Base-by-base conservation (phyloP, 2,797 vertebrate species). In the Philypnodon macrostomus region DNA sequence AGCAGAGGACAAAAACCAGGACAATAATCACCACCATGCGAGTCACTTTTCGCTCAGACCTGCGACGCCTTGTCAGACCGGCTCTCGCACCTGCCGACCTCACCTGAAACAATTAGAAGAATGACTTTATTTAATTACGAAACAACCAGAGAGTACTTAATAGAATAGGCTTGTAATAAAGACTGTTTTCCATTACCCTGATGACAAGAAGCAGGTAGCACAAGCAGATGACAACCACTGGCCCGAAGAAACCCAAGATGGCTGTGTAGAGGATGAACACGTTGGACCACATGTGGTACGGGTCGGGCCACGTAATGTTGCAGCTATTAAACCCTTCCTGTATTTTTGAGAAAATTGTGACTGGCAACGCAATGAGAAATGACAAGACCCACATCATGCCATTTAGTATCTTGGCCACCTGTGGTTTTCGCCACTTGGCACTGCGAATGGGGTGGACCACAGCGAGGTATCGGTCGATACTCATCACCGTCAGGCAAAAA, bases 1-100 rank as follows among this genome's bases (percentile, higher is more conserved):
- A 98, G 66, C 95, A 98, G 36, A 95, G 74, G 0, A 92, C 89
- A 2, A 98, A 98, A 31, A 96, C 94, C 13, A 92, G 58, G 61
- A 98, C 94, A 1, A 98, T 93, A 76, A 97, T 86, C 77, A 97
- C 91, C 81, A 98, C 96, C 96, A 98, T 97, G 46, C 91, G 89
- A 0, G 96, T 98, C 54, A 94, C 95, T 70, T 93, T 96, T 1
- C 91, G 86, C 79, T 98, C 95, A 0, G 94, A 95, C 15, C 79
- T 85, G 12, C 94, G 85, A 0, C 91, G 88, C 44, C 79, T 90
- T 0, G 90, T 90, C 44, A 90, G 89, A 15, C 89, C 88, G 0
- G 77, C 90, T 0, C 92, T 91, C 0, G 87, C 89, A 0, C 93
- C 80, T 30, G 93, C 91, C 0, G 93, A 94, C 77, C 91, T 81